Conservation (phyloP, 1,140 invertebrate genomes). For the Papilio xuthus region DNA sequence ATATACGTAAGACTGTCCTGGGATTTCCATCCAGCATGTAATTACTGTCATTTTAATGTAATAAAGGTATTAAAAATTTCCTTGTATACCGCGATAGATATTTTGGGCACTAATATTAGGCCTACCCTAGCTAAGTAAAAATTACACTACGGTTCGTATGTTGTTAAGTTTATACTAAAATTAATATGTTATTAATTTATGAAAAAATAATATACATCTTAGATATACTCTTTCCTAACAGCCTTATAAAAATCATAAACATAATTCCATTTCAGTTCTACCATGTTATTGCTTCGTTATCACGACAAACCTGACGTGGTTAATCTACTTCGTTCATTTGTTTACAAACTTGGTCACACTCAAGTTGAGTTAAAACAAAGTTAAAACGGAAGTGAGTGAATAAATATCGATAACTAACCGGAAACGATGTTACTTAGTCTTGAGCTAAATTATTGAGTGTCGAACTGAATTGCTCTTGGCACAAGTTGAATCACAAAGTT, state of each 20-base stretch:
- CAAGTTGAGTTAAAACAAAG: neutral
- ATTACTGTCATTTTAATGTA: neutral
- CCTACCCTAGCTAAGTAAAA: too few species aligned
- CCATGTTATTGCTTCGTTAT: constrained; percentile 6
- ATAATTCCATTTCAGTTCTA: neutral
- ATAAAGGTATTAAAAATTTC: neutral
- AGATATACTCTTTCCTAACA: neutral
- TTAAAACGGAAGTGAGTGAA: neutral
- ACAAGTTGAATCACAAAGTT: too few species aligned
- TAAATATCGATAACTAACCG: neutral
- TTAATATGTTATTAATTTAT: too few species aligned
- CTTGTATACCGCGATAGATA: too few species aligned
- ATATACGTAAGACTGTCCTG: neutral
- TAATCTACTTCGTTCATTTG: constrained; percentile 8
- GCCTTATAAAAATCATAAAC: neutral
- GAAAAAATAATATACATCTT: neutral
- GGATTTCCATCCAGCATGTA: neutral
- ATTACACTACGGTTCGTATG: neutral
- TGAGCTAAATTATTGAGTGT: too few species aligned
- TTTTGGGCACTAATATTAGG: too few species aligned
- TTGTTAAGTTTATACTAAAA: too few species aligned
- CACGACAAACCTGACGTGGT: neutral
- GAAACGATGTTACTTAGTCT: neutral
- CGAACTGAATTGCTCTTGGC: too few species aligned
- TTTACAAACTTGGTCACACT: constrained; percentile 11